These are phyloP conservation scores for Vulpes ferrilata DNA, from an alignment of 2,113 vertebrate genomes.

Conservation along the genomic window DNA sequence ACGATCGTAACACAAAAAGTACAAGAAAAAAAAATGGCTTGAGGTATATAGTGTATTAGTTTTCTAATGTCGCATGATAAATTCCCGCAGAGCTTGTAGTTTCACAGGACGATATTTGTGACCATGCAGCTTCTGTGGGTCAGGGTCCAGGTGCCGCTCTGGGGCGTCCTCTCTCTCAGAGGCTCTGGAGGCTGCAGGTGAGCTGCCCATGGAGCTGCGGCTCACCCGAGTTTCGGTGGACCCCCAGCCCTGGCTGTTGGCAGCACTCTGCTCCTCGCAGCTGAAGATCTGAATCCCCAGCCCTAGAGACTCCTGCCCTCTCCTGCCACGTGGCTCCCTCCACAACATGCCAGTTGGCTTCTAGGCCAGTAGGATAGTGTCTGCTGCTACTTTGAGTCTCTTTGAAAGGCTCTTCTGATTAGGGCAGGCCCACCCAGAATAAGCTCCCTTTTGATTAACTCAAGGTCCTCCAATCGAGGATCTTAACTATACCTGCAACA, in stretches of 20 bases:
- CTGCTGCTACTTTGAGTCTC: background rate
- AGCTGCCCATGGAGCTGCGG: background rate
- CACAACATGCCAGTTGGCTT: background rate
- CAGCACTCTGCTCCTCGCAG: background rate
- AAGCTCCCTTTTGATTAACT: background rate
- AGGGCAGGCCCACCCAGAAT: background rate
- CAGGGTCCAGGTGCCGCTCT: background rate
- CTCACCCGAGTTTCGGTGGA: background rate
- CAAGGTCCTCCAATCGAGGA: background rate
- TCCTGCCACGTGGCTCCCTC: background rate
- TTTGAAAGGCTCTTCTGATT: conserved; percentile 23
- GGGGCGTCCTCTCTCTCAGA: background rate
- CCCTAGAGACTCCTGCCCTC: background rate
- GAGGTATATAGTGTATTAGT: background rate
- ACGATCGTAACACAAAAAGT: background rate
- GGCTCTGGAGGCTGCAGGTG: background rate
- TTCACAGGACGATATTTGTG: background rate
- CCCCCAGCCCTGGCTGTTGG: background rate
- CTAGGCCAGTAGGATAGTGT: background rate
- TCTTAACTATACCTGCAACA: background rate
- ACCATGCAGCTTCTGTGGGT: background rate
- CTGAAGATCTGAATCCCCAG: background rate
- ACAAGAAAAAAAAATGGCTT: background rate
- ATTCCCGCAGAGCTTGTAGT: background rate
- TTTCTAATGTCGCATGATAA: conserved; percentile 22